Evolutionary conservation across 30 jellyfish, hydroid and myxozoan genomes (phyloP), one percentile per base, ranked within the genome.

Genomic region (Cassiopea xamachana): DNA sequence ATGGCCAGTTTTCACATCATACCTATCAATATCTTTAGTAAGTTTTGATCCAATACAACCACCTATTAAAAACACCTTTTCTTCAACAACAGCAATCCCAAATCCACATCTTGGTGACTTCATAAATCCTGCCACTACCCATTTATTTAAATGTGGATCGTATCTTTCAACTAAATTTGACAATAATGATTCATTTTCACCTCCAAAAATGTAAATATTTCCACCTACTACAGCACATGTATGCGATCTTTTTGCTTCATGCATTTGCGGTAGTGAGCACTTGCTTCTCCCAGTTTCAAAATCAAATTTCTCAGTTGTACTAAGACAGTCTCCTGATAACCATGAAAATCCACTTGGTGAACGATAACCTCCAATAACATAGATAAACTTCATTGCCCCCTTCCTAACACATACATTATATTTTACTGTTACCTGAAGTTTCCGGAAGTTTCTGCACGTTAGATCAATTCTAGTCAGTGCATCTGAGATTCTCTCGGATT

Each of bases 91-190:
- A 17, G 92, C 92, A 46, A 82, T 82, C 44, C 92, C 87, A 75
- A 89, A 81, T 16, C 96, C 96, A 81, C 96, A 89, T 72, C 96
- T 71, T 60, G 96, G 96, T 12, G 74, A 67, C 51, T 64, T 39
- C 92, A 89, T 72, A 39, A 39, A 39, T 39, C 96, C 96, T 17
- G 81, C 81, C 48, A 45, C 83, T 1, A 50, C 62, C 96, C 96
- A 89, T 74, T 67, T 89, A 44, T 75, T 89, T 77, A 79, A 64
- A 89, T 81, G 77, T 8, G 92, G 92, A 69, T 89, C 96, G 74
- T 81, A 89, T 48, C 51, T 74, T 71, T 89, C 92, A 50, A 89
- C 62, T 48, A 69, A 39, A 64, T 89, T 83, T 9, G 89, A 81
- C 6, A 89, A 43, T 78, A 89, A 49, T 49, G 89, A 81, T 17